Evolutionary conservation across 2,888 invertebrate species (phyloP), one percentile per base, ranked within the genome.

Genomic region (Leptinotarsa juncta): DNA sequence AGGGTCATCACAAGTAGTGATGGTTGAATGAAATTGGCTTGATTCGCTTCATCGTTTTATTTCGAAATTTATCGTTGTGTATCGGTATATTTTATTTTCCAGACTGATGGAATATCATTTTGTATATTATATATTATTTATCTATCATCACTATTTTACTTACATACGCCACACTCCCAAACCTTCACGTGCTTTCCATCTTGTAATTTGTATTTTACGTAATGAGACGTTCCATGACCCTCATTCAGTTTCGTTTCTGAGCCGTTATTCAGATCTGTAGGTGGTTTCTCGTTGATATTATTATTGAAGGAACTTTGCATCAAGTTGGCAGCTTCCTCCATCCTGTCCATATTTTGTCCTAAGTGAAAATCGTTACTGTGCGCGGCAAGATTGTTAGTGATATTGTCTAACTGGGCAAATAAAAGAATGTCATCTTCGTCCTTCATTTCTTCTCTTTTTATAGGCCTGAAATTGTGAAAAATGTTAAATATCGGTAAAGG

Each of bases 151-250:
- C 10, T 7, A 65, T 3, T 18, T 51, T 1, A 73, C 92, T 91
- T 85, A 93, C 94, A 94, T 80, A 93, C 92, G 7, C 93, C 93
- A 83, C 94, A 94, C 82, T 94, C 93, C 93, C 93, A 94, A 3
- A 93, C 89, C 84, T 93, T 94, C 51, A 92, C 88, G 5, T 91
- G 92, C 72, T 93, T 91, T 1, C 93, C 94, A 77, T 93, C 91
- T 67, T 91, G 89, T 80, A 93, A 90, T 60, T 93, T 90, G 81
- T 92, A 92, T 82, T 93, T 93, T 2, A 94, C 91, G 81, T 90
- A 92, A 83, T 93, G 93, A 49, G 91, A 89, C 50, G 74, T 79
- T 50, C 62, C 70, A 18, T 67, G 72, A 4, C 50, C 60, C 15
- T 74, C 57, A 5, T 48, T 26, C 51, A 78, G 51, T 62, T 71